phyloP scores from a whole-genome alignment of 2,888 invertebrate genomes.

The Synanthedon tipuliformis region DNA sequence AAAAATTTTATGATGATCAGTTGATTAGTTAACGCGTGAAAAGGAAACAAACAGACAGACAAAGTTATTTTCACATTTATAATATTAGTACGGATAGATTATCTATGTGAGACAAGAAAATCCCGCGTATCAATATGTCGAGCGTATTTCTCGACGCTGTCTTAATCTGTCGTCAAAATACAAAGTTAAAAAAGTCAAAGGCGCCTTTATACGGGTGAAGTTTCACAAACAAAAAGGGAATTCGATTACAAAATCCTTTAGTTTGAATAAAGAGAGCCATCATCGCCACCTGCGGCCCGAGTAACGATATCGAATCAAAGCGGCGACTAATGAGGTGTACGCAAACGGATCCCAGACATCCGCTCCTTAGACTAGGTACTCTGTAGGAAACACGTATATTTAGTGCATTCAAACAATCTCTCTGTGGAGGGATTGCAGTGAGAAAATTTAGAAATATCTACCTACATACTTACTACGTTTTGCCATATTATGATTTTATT shows the following conservation, averaged over 20 bases:
- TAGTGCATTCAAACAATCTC: neutral
- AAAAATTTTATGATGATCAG: no score
- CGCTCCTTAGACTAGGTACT: conserved; percentile 12
- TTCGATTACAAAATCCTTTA: conserved; percentile 28
- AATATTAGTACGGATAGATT: no score
- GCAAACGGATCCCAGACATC: conserved; percentile 27
- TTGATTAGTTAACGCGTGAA: no score
- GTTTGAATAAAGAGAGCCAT: conserved; percentile 25
- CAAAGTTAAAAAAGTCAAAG: neutral
- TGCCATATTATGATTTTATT: neutral
- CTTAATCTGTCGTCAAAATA: neutral
- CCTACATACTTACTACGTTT: neutral
- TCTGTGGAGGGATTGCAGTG: neutral
- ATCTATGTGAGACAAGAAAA: no score
- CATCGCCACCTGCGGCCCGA: conserved; percentile 31
- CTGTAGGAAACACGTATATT: neutral
- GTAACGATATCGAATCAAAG: conserved; percentile 33
- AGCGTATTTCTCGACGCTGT: no score
- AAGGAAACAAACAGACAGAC: no score
- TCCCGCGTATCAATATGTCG: no score
- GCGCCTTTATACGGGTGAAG: conserved; percentile 1
- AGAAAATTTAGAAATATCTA: neutral
- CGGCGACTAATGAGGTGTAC: conserved; percentile 45
- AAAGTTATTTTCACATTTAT: no score
- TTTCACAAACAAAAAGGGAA: conserved; percentile 12